A percentile compares a stretch with the other conserved stretches of the same genome.
Conservation (phyloP, 2,113 vertebrate genomes). For the Bombycilla garrulus region DNA sequence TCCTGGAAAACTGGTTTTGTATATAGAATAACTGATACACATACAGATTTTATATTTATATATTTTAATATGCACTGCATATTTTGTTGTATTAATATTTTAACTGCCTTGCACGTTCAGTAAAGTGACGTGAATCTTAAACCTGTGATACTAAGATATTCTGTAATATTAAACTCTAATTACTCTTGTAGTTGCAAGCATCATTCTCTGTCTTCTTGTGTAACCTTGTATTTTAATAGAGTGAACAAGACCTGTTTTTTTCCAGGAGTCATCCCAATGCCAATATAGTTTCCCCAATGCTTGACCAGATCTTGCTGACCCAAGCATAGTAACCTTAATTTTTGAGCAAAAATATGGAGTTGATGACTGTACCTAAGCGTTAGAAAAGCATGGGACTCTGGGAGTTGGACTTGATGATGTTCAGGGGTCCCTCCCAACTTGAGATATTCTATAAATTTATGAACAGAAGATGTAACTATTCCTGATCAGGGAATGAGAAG, state of each 20-base stretch:
- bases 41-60: background rate
- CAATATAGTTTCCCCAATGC: background rate
- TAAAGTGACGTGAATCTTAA: background rate
- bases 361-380: rapidly evolving
- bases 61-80: background rate
- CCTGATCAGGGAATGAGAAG: background rate
- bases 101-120: background rate
- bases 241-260: background rate
- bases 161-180: background rate
- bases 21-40: background rate
- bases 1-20: background rate
- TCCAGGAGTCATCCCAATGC: background rate
- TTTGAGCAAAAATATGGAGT: background rate
- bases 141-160: background rate
- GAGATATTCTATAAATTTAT: background rate
- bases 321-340: background rate
- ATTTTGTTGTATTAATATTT: background rate
- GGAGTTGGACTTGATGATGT: background rate
- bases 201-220: background rate
- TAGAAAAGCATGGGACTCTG: background rate
- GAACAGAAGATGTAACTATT: background rate
- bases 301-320: background rate
- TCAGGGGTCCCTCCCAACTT: background rate
- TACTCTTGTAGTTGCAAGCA: background rate
- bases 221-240: background rate